Evolutionary conservation across 2,888 invertebrate species (phyloP), one percentile per base, ranked within the genome.

Genomic region (Ganaspis brasiliensis): DNA sequence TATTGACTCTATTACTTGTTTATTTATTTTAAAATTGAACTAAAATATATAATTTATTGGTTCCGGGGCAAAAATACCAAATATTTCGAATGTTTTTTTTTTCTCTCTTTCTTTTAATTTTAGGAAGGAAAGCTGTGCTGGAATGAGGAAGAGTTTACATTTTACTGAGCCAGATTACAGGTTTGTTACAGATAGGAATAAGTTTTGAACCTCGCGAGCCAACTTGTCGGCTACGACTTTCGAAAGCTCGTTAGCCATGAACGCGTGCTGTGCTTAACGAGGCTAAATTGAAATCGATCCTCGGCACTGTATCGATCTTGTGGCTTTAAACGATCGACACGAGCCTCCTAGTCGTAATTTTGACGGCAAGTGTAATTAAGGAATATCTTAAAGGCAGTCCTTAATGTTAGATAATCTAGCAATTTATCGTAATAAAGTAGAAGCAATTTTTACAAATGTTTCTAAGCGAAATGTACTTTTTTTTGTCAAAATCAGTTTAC

Each of bases 211-310:
- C 74, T 78, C 81, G 84, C 82, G 85, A 85, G 85, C 88, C 88
- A 89, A 90, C 89, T 89, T 88, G 89, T 89, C 88, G 89, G 87
- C 90, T 89, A 87, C 87, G 90, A 90, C 89, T 91, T 90, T 90
- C 87, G 90, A 91, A 90, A 90, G 90, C 90, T 91, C 90, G 90
- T 90, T 91, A 90, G 87, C 87, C 82, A 84, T 83, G 87, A 86
- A 86, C 86, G 86, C 87, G 90, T 88, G 85, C 72, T 76, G 55
- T 84, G 85, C 85, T 87, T 90, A 90, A 90, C 88, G 89, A 89
- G 88, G 88, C 87, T 90, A 90, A 91, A 90, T 91, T 91, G 90
- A 91, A 90, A 90, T 91, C 90, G 90, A 91, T 90, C 89, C 87
- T 80, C 74, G 74, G 74, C 61, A 75, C 81, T 82, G 76, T 78